phyloP scores from a whole-genome alignment of 1,140 invertebrate genomes.

The Megalonaias nervosa region DNA sequence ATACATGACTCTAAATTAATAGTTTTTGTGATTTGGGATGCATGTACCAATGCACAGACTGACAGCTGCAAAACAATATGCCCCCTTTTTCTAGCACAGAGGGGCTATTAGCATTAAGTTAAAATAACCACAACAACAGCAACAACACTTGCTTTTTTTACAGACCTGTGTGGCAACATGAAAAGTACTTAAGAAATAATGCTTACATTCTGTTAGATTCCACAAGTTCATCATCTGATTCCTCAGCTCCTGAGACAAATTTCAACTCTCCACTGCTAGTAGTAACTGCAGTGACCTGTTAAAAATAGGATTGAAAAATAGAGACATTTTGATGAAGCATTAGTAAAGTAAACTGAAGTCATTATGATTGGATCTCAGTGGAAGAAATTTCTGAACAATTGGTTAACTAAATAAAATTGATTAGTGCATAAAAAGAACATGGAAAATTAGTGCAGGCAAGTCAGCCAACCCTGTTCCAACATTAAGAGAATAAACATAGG shows the following conservation, averaged over 20 bases:
- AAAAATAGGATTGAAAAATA: neutral
- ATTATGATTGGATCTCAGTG: neutral
- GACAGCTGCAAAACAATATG: no score
- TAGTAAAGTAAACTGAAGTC: neutral
- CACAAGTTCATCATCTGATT: slow-evolving; percentile 52
- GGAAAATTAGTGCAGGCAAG: no score
- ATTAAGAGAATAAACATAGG: neutral
- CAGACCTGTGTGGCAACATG: no score
- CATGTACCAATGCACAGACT: no score
- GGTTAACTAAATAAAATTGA: neutral
- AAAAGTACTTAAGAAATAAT: no score
- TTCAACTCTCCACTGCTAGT: slow-evolving; percentile 61
- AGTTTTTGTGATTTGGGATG: no score
- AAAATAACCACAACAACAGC: no score
- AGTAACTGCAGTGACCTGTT: slow-evolving; percentile 54
- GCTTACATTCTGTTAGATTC: slow-evolving; percentile 33
- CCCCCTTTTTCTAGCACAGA: no score
- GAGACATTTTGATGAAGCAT: neutral
- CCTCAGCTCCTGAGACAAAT: slow-evolving; percentile 61
- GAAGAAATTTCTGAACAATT: slow-evolving; percentile 4
- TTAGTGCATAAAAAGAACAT: neutral
- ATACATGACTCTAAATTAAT: no score
- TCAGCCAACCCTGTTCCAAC: neutral
- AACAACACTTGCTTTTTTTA: no score
- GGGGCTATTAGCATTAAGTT: no score